Base-by-base conservation (phyloP, 2,888 invertebrate genomes). In the Atherix ibis region DNA sequence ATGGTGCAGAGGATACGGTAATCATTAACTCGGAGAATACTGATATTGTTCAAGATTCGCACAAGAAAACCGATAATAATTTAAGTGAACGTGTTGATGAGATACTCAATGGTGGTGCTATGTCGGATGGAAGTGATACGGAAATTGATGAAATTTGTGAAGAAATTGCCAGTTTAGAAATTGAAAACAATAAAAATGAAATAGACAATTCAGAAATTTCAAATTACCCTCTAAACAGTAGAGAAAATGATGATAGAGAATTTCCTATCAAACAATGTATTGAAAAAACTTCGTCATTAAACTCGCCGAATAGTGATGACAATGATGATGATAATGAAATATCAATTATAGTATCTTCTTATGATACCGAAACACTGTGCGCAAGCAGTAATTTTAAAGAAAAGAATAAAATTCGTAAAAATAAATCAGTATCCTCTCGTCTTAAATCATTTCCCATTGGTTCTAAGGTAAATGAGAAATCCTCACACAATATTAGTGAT, bases 291-390 rank as follows among this genome's bases (percentile, higher is more conserved):
- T 17, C 6, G 31, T 27, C 5, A 13, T 12, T 18, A n/a, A 10
- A 22, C 22, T 22, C 22, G 6, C 10, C 22, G 5, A 6, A 13
- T 22, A 34, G 28, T 4, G 54, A 57, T 12, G 58, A 58, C 41
- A n/a, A n/a, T n/a, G n/a, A n/a, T n/a, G n/a, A n/a, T n/a, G n/a
- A n/a, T n/a, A n/a, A n/a, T n/a, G 49, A 58, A 27, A 40, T 57
- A 16, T 58, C 58, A 33, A 49, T 58, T 9, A 55, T 59, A 35
- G 56, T 57, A 18, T 57, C 57, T 9, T 54, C 55, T 3, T 58
- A 57, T 27, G 41, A 56, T 26, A 49, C 46, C 12, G 48, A 54
- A 16, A 44, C 49, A 26, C n/a, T n/a, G n/a, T n/a, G n/a, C n/a
- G n/a, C n/a, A n/a, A n/a, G n/a, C n/a, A 35, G 12, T 19, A 41